Percentiles rank a stretch among this genome's conserved stretches.
Evolutionary conservation across 2,797 vertebrate genomes (phyloP).

Genomic region (Thaleichthys pacificus): DNA sequence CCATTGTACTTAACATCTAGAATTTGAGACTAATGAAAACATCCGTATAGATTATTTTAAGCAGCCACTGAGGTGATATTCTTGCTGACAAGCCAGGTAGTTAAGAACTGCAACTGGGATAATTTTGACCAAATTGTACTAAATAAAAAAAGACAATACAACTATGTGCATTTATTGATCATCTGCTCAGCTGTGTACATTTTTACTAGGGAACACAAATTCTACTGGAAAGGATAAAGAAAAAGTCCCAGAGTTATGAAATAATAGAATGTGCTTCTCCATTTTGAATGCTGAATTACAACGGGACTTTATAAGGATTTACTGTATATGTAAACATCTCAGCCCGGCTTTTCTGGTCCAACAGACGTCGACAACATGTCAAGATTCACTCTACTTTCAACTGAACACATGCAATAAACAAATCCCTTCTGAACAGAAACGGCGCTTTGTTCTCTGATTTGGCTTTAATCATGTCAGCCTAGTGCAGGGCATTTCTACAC

Average conservation of each 20-base stretch:
- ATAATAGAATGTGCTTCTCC: not conserved
- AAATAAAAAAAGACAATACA: slow-evolving; percentile 53
- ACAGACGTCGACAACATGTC: not conserved
- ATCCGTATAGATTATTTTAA: not conserved
- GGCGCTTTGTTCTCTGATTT: not conserved
- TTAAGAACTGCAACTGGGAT: not conserved
- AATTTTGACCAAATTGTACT: slow-evolving; percentile 40
- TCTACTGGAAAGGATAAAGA: not conserved
- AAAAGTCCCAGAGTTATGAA: not conserved
- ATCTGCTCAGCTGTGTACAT: slow-evolving; percentile 14
- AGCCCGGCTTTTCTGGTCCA: not conserved
- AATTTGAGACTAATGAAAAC: not conserved
- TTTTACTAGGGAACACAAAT: not conserved
- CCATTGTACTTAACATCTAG: not conserved
- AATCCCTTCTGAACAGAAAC: slow-evolving; percentile 29
- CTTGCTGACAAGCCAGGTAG: not conserved
- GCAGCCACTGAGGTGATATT: not conserved
- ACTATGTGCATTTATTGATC: slow-evolving; percentile 36
- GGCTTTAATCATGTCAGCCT: not conserved
- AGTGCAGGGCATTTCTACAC: slow-evolving; percentile 11
- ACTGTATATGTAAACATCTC: not conserved
- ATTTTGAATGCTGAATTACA: not conserved
- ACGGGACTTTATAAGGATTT: not conserved
- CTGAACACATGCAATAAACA: slow-evolving; percentile 27
- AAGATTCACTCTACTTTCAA: slow-evolving; percentile 6